These are phyloP conservation scores for Andrena marginata DNA, from an alignment of 2,888 invertebrate genomes.

Conservation along the genomic window DNA sequence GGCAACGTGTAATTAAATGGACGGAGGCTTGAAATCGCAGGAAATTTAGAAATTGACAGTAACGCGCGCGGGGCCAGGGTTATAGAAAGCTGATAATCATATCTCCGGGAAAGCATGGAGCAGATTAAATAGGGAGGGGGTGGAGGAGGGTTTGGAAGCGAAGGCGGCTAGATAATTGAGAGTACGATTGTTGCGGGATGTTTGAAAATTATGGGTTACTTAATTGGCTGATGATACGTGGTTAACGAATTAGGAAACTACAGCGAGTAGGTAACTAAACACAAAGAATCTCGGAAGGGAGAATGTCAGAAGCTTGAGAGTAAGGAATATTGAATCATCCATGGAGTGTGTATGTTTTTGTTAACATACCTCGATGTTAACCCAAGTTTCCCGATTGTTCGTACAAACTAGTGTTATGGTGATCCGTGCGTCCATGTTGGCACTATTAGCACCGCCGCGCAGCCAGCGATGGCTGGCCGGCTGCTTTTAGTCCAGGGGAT, in stretches of 20 bases:
- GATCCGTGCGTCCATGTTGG: conserved; percentile 64
- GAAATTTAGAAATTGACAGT: background rate
- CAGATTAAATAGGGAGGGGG: background rate
- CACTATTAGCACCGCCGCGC: conserved; percentile 74
- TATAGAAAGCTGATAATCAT: background rate
- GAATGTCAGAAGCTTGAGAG: conserved; percentile 4
- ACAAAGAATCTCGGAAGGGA: background rate
- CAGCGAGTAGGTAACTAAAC: background rate
- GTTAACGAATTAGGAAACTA: background rate
- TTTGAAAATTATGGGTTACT: conserved; percentile 3
- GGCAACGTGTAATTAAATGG: conserved; percentile 3
- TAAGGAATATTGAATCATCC: conserved; percentile 6
- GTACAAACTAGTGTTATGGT: conserved; percentile 57
- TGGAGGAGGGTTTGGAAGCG: background rate
- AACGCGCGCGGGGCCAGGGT: background rate
- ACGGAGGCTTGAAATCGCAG: background rate
- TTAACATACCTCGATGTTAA: background rate
- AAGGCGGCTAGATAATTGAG: background rate
- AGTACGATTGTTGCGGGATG: background rate
- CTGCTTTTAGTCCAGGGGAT: conserved; percentile 77
- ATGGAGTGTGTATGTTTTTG: background rate
- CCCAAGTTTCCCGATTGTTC: conserved; percentile 45
- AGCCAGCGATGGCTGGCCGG: conserved; percentile 69
- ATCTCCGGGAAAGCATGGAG: background rate
- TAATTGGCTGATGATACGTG: background rate